Conservation (phyloP, 1,140 invertebrate species). For the Bombyx mandarina region DNA sequence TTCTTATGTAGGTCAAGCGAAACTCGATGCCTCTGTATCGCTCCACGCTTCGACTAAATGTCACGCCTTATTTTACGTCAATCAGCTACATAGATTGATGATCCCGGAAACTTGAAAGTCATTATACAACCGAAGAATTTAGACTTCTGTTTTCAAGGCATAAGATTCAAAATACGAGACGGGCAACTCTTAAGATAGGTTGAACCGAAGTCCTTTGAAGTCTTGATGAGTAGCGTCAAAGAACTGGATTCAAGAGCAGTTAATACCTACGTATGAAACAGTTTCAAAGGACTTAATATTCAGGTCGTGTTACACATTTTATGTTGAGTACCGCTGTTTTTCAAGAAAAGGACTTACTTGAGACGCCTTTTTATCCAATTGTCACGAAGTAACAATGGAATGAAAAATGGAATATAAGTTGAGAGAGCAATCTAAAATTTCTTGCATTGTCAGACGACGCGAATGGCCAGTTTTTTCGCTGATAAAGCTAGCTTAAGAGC, state of each 20-base stretch:
- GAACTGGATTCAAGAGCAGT: constrained; percentile 28
- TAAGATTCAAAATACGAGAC: no score
- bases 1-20: constrained; percentile 36
- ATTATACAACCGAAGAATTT: no score
- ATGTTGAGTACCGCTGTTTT: constrained; percentile 8
- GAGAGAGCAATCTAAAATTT: no score
- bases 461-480: no score
- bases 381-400: constrained; percentile 4
- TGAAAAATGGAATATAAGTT: constrained; percentile 10
- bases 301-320: constrained; percentile 38
- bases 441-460: no score
- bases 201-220: constrained; percentile 18
- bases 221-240: constrained; percentile 27
- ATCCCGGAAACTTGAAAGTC: no score
- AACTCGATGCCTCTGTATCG: constrained; percentile 28
- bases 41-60: constrained; percentile 32
- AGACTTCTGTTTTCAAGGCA: no score
- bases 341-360: constrained; percentile 12
- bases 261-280: constrained; percentile 34
- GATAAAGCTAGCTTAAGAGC: no score
- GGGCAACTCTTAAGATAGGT: no score
- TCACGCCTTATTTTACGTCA: constrained; percentile 49
- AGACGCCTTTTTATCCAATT: constrained; percentile 40
- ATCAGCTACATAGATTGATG: constrained; percentile 20
- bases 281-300: constrained; percentile 45